These are phyloP conservation scores for Drosophila sordidula DNA, from an alignment of 2,888 invertebrate species.

Conservation along the genomic window DNA sequence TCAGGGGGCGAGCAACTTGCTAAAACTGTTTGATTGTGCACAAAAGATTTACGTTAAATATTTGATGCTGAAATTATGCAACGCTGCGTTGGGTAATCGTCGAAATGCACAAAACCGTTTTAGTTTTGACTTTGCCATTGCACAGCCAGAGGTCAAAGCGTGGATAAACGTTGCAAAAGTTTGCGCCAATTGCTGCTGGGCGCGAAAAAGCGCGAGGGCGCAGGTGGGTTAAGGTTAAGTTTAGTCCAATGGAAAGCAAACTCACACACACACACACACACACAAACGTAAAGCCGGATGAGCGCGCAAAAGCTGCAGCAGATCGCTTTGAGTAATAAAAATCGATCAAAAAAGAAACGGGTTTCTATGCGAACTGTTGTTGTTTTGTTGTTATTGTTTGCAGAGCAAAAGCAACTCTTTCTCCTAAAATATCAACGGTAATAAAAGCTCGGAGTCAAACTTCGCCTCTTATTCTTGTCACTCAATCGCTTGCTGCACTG, in stretches of 20 bases:
- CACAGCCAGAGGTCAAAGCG: conserved; percentile 29
- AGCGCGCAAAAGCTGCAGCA: not conserved
- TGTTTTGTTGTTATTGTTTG: no score
- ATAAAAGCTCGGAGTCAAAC: no score
- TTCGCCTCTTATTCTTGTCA: no score
- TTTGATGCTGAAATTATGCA: conserved; percentile 79
- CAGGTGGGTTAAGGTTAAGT: conserved; percentile 9
- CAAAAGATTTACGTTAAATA: conserved; percentile 79
- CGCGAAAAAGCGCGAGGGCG: not conserved
- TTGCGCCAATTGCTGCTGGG: conserved; percentile 20
- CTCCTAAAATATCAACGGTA: no score
- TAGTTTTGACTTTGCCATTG: conserved; percentile 43
- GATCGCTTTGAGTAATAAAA: not conserved
- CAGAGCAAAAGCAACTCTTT: no score
- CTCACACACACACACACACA: not conserved
- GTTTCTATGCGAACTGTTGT: no score
- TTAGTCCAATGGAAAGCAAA: not conserved
- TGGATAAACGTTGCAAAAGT: conserved; percentile 9
- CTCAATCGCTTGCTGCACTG: not conserved
- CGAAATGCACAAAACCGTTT: conserved; percentile 67
- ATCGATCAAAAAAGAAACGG: no score
- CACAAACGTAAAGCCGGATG: not conserved
- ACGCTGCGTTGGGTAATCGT: conserved; percentile 75
- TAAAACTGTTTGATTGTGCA: conserved; percentile 73
- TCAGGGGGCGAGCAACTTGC: conserved; percentile 24